These are phyloP conservation scores for Thecophora atra DNA, from an alignment of 2,888 invertebrate species.

Conservation along the genomic window DNA sequence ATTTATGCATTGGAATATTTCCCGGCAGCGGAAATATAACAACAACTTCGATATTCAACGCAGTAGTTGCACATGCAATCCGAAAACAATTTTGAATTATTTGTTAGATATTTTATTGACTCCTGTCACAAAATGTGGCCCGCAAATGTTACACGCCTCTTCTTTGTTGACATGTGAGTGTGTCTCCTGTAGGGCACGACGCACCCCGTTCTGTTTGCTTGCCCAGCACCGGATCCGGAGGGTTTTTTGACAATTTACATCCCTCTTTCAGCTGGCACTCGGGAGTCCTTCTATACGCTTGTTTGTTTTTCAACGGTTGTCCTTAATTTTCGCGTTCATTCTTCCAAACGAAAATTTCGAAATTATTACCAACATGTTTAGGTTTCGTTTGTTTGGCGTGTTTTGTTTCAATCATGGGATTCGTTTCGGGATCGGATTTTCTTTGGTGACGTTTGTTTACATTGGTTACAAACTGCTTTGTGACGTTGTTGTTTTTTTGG, in stretches of 20 bases:
- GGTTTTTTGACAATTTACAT: conserved; percentile 18
- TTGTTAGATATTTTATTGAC: background rate
- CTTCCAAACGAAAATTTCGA: conserved; percentile 16
- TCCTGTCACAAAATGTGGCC: conserved; percentile 19
- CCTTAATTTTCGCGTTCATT: conserved; percentile 28
- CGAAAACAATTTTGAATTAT: background rate
- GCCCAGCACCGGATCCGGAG: background rate
- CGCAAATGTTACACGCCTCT: background rate
- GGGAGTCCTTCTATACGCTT: conserved; percentile 19
- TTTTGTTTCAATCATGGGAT: conserved; percentile 13
- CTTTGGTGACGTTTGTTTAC: conserved; percentile 46
- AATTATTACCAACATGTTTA: conserved; percentile 18
- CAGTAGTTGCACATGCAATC: too few species aligned
- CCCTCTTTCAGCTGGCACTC: conserved; percentile 11
- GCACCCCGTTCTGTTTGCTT: background rate
- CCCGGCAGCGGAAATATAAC: too few species aligned
- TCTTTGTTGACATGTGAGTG: background rate
- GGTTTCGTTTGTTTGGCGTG: background rate
- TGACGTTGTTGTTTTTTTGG: conserved; percentile 23
- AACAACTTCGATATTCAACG: too few species aligned
- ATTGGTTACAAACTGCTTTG: conserved; percentile 50
- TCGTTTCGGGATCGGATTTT: conserved; percentile 27
- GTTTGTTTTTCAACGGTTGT: conserved; percentile 27
- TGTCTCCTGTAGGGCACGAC: conserved; percentile 5
- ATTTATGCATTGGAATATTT: too few species aligned